A percentile compares a stretch with the other conserved stretches of the same genome.
These are phyloP conservation scores for Microctonus aethiopoides DNA, from an alignment of 2,888 invertebrate genomes.

Conservation along the genomic window DNA sequence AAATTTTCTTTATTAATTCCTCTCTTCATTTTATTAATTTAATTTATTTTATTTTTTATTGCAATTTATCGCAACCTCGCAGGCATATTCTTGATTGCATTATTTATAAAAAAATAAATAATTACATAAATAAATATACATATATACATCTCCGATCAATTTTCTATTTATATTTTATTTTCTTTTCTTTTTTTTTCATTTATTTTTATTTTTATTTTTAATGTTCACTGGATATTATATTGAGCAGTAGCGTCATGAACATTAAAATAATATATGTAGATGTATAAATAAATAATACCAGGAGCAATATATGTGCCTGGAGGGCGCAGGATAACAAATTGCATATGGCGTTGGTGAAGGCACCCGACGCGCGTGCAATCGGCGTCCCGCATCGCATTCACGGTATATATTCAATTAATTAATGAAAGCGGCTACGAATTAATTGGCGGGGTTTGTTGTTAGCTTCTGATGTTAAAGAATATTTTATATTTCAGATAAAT, in stretches of 20 bases:
- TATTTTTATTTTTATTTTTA: background rate
- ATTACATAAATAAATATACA: too few relatives aligned
- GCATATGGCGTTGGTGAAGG: conserved; percentile 6
- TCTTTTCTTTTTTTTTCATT: background rate
- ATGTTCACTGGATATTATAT: background rate
- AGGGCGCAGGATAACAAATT: conserved; percentile 26
- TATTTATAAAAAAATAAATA: background rate
- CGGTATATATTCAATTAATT: conserved; percentile 59
- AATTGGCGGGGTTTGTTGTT: conserved; percentile 44
- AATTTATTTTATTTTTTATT: background rate
- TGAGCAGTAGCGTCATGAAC: conserved; percentile 30
- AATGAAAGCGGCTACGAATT: conserved; percentile 58
- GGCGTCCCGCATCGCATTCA: conserved; percentile 46
- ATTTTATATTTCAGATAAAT: too few relatives aligned
- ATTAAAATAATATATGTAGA: conserved; percentile 25
- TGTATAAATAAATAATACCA: conserved; percentile 31
- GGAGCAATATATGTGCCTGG: conserved; percentile 18
- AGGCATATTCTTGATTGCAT: background rate
- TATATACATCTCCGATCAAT: background rate
- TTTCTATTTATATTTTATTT: background rate
- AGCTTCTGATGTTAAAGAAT: too few relatives aligned
- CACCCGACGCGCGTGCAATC: conserved; percentile 42
- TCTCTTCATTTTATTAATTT: conserved; percentile 2
- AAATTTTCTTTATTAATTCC: too few relatives aligned
- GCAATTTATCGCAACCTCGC: background rate